A percentile compares a stretch with the other conserved stretches of the same genome.
Evolutionary conservation across 2,888 invertebrate species (phyloP).

Genomic region (Dilophus febrilis): DNA sequence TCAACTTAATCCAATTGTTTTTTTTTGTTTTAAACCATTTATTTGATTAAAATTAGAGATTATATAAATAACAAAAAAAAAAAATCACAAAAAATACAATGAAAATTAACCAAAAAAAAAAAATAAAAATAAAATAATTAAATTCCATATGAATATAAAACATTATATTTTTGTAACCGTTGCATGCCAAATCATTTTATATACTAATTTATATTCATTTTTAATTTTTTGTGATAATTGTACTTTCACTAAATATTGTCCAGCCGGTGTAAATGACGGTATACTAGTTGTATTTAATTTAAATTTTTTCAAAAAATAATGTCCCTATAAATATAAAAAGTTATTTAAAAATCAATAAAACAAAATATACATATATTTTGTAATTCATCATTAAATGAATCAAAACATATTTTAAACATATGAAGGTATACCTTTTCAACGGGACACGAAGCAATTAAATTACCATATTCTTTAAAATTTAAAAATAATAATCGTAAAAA

Average conservation of each 20-base stretch:
- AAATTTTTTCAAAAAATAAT: conserved; percentile 1
- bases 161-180: neutral
- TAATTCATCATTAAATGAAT: neutral
- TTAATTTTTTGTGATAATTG: neutral
- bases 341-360: neutral
- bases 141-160: too few species aligned
- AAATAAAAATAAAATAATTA: too few species aligned
- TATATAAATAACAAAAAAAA: too few species aligned
- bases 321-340: neutral
- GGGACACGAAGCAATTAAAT: neutral
- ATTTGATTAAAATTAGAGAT: too few species aligned
- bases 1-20: too few species aligned
- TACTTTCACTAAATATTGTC: neutral
- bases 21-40: too few species aligned
- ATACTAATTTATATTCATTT: neutral
- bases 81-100: too few species aligned
- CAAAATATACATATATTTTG: neutral
- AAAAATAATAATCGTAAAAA: neutral
- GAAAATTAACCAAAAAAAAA: too few species aligned
- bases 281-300: neutral
- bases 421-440: neutral
- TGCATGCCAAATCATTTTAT: conserved; percentile 1
- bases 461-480: neutral
- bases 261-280: neutral
- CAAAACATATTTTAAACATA: too few species aligned